Percentiles rank a stretch among this genome's conserved stretches.
These are phyloP conservation scores for Drosophila neotestacea DNA, from an alignment of 2,888 invertebrate genomes.

Conservation along the genomic window DNA sequence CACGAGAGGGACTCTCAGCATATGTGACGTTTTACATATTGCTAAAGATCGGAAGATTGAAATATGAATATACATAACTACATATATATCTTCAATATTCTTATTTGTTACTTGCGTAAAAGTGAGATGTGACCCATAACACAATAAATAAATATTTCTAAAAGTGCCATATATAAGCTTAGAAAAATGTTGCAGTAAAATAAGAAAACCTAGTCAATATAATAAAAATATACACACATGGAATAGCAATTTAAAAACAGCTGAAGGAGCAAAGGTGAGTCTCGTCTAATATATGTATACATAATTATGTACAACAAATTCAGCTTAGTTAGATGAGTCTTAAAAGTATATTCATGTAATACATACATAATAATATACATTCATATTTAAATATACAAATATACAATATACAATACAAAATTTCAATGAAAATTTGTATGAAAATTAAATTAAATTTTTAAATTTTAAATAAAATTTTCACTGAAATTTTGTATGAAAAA, in stretches of 20 bases:
- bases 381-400: too few species aligned
- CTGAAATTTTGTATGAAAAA: too few species aligned
- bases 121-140: slow-evolving; percentile 54
- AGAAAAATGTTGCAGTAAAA: slow-evolving; percentile 13
- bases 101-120: slow-evolving; percentile 5
- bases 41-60: slow-evolving; percentile 9
- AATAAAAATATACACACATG: slow-evolving; percentile 10
- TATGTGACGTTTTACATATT: slow-evolving; percentile 6
- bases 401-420: too few species aligned
- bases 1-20: slow-evolving; percentile 5
- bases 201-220: slow-evolving; percentile 50
- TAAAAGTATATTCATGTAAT: too few species aligned
- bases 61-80: slow-evolving; percentile 2
- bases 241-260: slow-evolving; percentile 25
- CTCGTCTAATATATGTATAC: too few species aligned
- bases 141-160: slow-evolving; percentile 18
- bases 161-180: slow-evolving; percentile 58
- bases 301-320: too few species aligned
- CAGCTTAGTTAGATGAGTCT: too few species aligned
- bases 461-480: too few species aligned
- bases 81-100: background rate
- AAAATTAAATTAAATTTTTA: too few species aligned
- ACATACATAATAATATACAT: too few species aligned
- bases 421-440: too few species aligned
- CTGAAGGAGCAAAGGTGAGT: slow-evolving; percentile 45